Percentiles rank a stretch among this genome's conserved stretches.
Conservation (phyloP, 2,797 vertebrate species). For the Sebastes taczanowskii region DNA sequence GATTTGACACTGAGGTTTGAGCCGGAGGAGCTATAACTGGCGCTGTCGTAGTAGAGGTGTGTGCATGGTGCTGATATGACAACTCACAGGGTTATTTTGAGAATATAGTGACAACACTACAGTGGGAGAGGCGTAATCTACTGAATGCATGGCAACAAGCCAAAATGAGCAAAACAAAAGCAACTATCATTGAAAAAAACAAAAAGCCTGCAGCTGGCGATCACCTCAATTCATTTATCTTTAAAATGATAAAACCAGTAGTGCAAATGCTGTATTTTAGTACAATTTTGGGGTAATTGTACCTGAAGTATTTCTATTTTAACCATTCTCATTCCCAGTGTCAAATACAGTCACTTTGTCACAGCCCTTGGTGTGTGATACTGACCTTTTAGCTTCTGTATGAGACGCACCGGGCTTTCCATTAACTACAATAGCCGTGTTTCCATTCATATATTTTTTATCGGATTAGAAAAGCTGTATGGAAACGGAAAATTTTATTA, state of each 20-base stretch:
- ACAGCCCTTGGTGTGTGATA: accelerated
- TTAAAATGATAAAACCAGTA: neutral
- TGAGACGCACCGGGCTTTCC: too few relatives aligned
- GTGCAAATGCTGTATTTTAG: neutral
- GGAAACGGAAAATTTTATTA: too few relatives aligned
- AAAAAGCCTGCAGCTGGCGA: neutral
- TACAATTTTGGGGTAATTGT: neutral
- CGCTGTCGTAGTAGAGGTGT: neutral
- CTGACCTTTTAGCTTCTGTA: too few relatives aligned
- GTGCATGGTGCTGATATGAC: slow-evolving; percentile 1
- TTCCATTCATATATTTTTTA: too few relatives aligned
- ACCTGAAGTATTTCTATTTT: neutral
- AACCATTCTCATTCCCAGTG: too few relatives aligned
- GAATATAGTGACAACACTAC: neutral
- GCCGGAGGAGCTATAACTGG: neutral
- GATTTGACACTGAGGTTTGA: slow-evolving; percentile 1
- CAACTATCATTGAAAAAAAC: neutral
- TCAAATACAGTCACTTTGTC: neutral
- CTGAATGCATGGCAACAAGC: neutral
- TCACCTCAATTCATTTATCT: neutral
- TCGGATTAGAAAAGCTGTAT: too few relatives aligned
- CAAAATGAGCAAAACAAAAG: neutral
- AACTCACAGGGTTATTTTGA: neutral
- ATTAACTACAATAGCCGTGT: too few relatives aligned
- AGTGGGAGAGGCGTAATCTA: neutral